phyloP scores from a whole-genome alignment of 92 coral and sea anemone species.

The Parazoanthus atlanticus region DNA sequence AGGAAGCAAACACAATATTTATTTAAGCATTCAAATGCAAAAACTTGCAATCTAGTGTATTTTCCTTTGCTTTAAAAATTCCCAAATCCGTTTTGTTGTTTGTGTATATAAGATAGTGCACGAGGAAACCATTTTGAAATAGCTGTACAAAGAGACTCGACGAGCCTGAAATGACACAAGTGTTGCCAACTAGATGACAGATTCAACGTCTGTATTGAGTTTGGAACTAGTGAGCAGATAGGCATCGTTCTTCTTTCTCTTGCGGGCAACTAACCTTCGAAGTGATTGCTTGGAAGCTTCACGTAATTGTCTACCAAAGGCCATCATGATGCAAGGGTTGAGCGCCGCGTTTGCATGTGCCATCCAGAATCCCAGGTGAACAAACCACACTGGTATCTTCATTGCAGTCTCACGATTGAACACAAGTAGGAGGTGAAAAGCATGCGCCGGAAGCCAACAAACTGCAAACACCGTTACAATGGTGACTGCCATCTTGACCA shows the following conservation, averaged over 20 bases:
- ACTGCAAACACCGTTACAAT: constrained; percentile 41
- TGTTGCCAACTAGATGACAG: background rate
- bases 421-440: constrained; percentile 1
- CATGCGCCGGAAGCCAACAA: constrained; percentile 39
- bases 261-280: background rate
- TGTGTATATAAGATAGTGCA: no score
- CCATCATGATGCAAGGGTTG: constrained; percentile 22
- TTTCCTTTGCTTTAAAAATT: no score
- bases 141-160: no score
- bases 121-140: no score
- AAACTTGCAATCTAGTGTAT: no score
- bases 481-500: constrained; percentile 37
- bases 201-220: background rate
- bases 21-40: no score
- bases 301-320: constrained; percentile 24
- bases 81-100: no score
- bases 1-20: no score
- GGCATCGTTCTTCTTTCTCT: background rate
- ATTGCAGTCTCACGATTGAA: constrained; percentile 12
- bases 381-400: background rate
- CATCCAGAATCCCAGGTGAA: constrained; percentile 16
- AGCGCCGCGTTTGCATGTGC: constrained; percentile 34
- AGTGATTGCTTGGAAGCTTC: constrained; percentile 33
- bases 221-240: background rate
- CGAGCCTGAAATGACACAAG: no score